Evolutionary conservation across 2,888 invertebrate genomes (phyloP), one percentile per base, ranked within the genome.

Genomic region (Chymomyza caudatula): DNA sequence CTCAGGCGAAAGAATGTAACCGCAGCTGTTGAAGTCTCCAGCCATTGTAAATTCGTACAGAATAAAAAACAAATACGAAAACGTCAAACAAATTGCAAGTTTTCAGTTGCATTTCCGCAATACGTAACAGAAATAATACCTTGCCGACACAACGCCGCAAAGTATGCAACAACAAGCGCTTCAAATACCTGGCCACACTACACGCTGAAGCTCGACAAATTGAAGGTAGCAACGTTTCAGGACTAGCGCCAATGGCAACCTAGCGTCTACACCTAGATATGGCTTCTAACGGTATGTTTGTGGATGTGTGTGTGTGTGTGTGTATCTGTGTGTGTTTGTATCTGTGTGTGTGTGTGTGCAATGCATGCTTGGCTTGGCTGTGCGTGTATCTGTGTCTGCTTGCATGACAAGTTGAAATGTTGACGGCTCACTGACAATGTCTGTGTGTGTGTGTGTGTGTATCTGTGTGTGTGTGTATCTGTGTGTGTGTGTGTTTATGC

Each of bases 41-140:
- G 64, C 66, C 81, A 84, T 84, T 81, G 81, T 72, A 78, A 80
- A 80, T 80, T 78, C 84, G 84, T 75, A 81, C 11, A 47, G 47
- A 17, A 47, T n/a, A 15, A 43, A 11, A 43, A 43, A 5, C 13
- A 71, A 78, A 81, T 84, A 84, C 69, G 81, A 60, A 3, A 84
- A 81, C 80, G 80, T 81, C 80, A 81, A 81, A 84, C 80, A 81
- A 81, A 81, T 81, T 81, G 80, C 80, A 81, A 81, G 78, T 81
- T 84, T 81, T 84, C 82, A 81, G 84, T 81, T 81, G 84, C 80
- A 81, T 81, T 84, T 81, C 80, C 80, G 80, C 82, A 81, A 84
- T 81, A 77, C 73, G 78, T 77, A 73, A 77, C 78, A 78, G 79
- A 84, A 81, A 81, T 81, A 81, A 84, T 81, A 81, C 77, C 71